Base-by-base conservation (phyloP, 2,113 vertebrate species). In the Atractosteus spatula region DNA sequence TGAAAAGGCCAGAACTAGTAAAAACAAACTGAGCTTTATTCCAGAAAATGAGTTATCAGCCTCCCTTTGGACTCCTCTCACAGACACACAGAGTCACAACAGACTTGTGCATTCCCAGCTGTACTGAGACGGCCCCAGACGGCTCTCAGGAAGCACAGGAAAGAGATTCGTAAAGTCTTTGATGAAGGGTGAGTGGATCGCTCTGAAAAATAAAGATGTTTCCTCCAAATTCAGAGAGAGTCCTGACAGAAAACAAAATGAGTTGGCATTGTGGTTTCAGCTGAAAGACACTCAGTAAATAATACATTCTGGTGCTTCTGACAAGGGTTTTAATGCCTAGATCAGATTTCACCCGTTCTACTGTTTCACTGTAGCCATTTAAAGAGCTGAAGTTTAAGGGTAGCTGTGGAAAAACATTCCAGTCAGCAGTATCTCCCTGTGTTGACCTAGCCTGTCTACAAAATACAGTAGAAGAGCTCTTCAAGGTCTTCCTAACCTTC, bases 281-380 rank as follows among this genome's bases (percentile, higher is more conserved):
- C 72, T 13, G 74, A 70, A 77, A 81, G 69, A 51, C 69, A 74
- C 62, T 13, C 44, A 76, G 79, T 89, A 85, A 89, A 91, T 96
- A 90, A 95, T 93, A 83, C 71, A 79, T 62, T 76, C 29, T 61
- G 74, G 71, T 81, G 76, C 62, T 86, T 55, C 12, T 83, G 71
- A 74, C 76, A 80, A 70, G 54, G 81, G 79, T n/a, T 84, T 76
- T 74, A 17, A 75, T 44, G 75, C 71, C 70, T 42, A 6, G 91
- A 87, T 96, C 87, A 1, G 71, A 71, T 95, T 94, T 85, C 92
- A 84, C 54, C 76, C 77, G 79, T 78, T 85, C 91, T 93, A 72
- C 75, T 71, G 85, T 94, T 94, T 90, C 92, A 80, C 5, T 13
- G 66, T 69, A 66, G 66, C 71, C 70, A 77, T 79, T 80, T 82